Percentiles rank a stretch among this genome's conserved stretches.
Evolutionary conservation across 2,113 vertebrate species (phyloP).

Genomic region (Daboia siamensis): DNA sequence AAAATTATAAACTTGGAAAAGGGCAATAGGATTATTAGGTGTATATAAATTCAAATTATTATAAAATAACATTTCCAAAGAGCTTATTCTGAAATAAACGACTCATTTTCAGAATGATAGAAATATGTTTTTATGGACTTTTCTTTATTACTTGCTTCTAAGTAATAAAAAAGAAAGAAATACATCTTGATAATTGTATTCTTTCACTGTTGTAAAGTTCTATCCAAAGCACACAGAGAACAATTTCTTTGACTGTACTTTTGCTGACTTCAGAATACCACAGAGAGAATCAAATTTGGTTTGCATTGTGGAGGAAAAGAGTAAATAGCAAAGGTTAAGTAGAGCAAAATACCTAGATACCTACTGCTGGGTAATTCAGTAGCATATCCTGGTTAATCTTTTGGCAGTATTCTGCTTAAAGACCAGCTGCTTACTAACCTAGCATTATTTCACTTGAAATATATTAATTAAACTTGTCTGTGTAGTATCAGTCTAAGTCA

Average conservation of each 20-base stretch:
- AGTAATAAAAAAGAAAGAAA: constrained; percentile 11
- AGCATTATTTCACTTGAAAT: not conserved
- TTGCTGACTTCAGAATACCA: not conserved
- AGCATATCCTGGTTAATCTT: not conserved
- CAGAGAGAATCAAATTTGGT: not conserved
- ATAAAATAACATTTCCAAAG: not conserved
- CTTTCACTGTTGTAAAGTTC: not conserved
- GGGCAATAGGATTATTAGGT: not conserved
- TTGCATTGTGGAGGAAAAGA: not conserved
- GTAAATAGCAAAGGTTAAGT: not conserved
- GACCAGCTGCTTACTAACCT: not conserved
- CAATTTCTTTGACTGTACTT: not conserved
- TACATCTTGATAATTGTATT: constrained; percentile 6
- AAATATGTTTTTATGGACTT: not conserved
- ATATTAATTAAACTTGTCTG: not conserved
- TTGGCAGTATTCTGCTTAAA: not conserved
- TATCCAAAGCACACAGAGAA: not conserved
- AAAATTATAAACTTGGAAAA: constrained; percentile 27
- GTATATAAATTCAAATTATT: not conserved
- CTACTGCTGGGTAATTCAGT: not conserved
- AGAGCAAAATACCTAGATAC: not conserved
- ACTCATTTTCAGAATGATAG: not conserved
- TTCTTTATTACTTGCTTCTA: not conserved
- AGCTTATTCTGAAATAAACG: not conserved
- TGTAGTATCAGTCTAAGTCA: not conserved